Base-by-base conservation (phyloP, 2,113 vertebrate genomes). In the Rana temporaria region DNA sequence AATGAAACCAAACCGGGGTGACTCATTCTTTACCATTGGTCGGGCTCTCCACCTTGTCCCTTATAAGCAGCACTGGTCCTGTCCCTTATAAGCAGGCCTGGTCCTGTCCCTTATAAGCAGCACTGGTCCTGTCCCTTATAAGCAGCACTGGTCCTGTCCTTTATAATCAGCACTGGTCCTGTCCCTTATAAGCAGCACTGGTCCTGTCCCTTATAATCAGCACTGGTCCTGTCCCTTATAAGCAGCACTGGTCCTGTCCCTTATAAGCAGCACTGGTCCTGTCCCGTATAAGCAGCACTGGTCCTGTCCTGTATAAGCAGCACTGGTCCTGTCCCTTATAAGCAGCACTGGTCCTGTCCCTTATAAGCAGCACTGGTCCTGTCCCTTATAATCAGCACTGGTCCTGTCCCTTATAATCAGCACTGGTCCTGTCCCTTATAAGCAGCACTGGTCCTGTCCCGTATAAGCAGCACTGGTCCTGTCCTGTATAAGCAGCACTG, bases 1-100 rank as follows among this genome's bases (percentile, higher is more conserved):
- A 64, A 53, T 63, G 68, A 65, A 81, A 81, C 67, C 38, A 38
- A 19, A n/a, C n/a, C n/a, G n/a, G n/a, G 79, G 52, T 81, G 79
- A 81, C 79, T 73, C 73, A 81, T 72, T 30, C 17, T 81, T 26
- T 59, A 32, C 26, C 53, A 73, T 63, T 56, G 55, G 48, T 20
- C 24, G 63, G 60, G 38, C 16, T 34, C 57, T 81, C 77, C 69
- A 55, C 26, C 69, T 69, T 18, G 38, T 32, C 30, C 59, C 59
- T 7, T 72, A 14, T 56, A 55, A 55, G 20, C 38, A 22, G 38
- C 22, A 71, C 19, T 34, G 19, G 4, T 14, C n/a, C 66, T 38
- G n/a, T 59, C 53, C 78, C 55, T 60, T 30, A 79, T 1, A 1
- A n/a, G n/a, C n/a, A n/a, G n/a, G n/a, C n/a, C n/a, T n/a, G n/a